phyloP scores from a whole-genome alignment of 1,140 invertebrate species.

The Rhyacophila brunnea region DNA sequence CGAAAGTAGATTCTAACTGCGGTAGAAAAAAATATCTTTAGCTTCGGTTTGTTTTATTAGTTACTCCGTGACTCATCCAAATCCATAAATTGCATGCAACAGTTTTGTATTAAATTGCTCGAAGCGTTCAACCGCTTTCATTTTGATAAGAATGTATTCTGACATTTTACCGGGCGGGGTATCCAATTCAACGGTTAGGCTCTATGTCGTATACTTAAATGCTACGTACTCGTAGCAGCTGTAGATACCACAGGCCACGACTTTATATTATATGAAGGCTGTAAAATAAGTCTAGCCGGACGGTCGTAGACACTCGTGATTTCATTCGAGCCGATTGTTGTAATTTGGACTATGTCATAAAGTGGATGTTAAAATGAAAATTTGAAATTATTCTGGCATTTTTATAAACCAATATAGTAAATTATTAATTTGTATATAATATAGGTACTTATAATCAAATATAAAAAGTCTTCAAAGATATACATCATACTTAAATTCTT shows the following conservation, averaged over 20 bases:
- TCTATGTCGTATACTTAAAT: slow-evolving; percentile 11
- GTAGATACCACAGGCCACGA: neutral
- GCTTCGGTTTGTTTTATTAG: neutral
- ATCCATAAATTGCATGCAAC: neutral
- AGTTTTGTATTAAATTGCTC: slow-evolving; percentile 5
- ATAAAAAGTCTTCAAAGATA: too few relatives aligned
- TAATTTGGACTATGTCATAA: slow-evolving; percentile 21
- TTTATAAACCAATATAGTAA: too few relatives aligned
- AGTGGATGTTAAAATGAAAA: slow-evolving; percentile 16
- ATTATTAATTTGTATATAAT: too few relatives aligned
- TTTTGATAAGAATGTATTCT: slow-evolving; percentile 4
- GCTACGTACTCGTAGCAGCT: neutral
- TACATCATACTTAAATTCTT: too few relatives aligned
- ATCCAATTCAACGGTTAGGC: slow-evolving; percentile 9
- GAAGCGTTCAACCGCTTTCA: neutral
- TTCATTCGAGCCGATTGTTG: slow-evolving; percentile 27
- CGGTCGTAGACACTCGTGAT: slow-evolving; percentile 25
- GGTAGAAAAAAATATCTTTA: neutral
- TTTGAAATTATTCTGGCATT: too few relatives aligned
- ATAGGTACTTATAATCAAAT: too few relatives aligned
- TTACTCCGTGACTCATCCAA: neutral
- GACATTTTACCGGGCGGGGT: neutral
- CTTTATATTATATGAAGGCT: neutral
- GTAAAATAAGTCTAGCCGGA: slow-evolving; percentile 28
- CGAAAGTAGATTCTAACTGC: neutral